phyloP scores from a whole-genome alignment of 2,888 invertebrate genomes.

The Alcis repandata region DNA sequence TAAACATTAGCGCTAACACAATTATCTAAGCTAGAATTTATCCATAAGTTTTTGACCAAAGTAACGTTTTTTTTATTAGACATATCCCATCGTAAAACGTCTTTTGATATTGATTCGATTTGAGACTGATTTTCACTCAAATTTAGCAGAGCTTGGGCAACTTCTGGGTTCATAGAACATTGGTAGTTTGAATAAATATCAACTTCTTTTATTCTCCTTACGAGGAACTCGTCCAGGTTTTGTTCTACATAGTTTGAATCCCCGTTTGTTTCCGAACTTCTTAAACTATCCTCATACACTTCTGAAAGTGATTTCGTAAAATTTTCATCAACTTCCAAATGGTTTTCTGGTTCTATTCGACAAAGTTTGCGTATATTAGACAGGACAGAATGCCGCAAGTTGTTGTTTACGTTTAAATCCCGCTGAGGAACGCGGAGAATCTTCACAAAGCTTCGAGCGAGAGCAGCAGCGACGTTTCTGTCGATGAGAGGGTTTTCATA shows the following conservation, averaged over 20 bases:
- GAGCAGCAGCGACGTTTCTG: slow-evolving; percentile 65
- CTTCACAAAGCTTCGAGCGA: slow-evolving; percentile 74
- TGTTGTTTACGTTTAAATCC: slow-evolving; percentile 64
- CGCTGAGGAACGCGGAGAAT: slow-evolving; percentile 65
- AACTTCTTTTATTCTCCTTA: slow-evolving; percentile 62
- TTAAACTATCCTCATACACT: slow-evolving; percentile 58
- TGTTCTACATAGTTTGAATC: slow-evolving; percentile 50
- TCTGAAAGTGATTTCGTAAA: slow-evolving; percentile 60
- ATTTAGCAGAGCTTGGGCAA: slow-evolving; percentile 72
- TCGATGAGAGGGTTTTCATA: slow-evolving; percentile 75
- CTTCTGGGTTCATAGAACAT: slow-evolving; percentile 64
- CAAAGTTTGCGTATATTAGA: slow-evolving; percentile 73
- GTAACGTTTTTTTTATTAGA: slow-evolving; percentile 49
- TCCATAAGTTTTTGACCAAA: slow-evolving; percentile 68
- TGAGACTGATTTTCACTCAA: slow-evolving; percentile 56
- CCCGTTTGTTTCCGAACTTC: slow-evolving; percentile 27
- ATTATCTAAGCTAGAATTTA: slow-evolving; percentile 43
- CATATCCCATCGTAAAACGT: slow-evolving; percentile 64
- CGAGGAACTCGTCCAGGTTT: slow-evolving; percentile 69
- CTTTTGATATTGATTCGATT: slow-evolving; percentile 58
- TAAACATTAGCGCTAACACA: slow-evolving; percentile 35
- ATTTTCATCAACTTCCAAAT: slow-evolving; percentile 65
- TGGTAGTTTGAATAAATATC: slow-evolving; percentile 57
- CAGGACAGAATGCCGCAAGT: slow-evolving; percentile 65
- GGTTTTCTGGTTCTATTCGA: slow-evolving; percentile 64